Evolutionary conservation across 2,113 vertebrate genomes (phyloP).

Genomic region (Pachycephala philippinensis): DNA sequence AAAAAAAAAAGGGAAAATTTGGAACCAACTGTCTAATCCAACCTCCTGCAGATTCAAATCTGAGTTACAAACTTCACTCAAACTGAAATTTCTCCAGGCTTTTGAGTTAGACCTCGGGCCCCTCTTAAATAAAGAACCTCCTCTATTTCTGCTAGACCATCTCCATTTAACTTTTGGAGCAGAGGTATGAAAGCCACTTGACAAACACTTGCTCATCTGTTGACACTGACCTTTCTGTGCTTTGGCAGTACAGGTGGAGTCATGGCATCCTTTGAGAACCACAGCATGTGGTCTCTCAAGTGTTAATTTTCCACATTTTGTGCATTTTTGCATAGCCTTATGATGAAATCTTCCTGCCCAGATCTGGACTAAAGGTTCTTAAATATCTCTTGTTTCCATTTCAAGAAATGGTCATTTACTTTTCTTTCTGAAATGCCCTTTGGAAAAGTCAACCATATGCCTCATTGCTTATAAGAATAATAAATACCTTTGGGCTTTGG

Average conservation of each 20-base stretch:
- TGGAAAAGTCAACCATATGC: slow-evolving; percentile 43
- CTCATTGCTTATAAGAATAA: slow-evolving; percentile 44
- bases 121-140: not conserved
- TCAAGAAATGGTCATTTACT: slow-evolving; percentile 7
- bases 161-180: not conserved
- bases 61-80: not conserved
- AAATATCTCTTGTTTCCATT: slow-evolving; percentile 12
- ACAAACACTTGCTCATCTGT: not conserved
- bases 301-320: not conserved
- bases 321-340: not conserved
- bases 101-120: not conserved
- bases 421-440: slow-evolving; percentile 34
- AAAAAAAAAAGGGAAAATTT: not conserved
- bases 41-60: not conserved
- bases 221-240: not conserved
- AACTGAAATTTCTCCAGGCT: not conserved
- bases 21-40: not conserved
- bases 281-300: not conserved
- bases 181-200: not conserved
- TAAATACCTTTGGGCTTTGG: slow-evolving; percentile 37
- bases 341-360: not conserved
- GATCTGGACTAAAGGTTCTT: not conserved
- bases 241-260: not conserved
- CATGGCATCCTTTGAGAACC: not conserved
- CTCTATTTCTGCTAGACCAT: not conserved